Evolutionary conservation across 2,797 vertebrate species (phyloP).

Genomic region (Girardinus metallicus): DNA sequence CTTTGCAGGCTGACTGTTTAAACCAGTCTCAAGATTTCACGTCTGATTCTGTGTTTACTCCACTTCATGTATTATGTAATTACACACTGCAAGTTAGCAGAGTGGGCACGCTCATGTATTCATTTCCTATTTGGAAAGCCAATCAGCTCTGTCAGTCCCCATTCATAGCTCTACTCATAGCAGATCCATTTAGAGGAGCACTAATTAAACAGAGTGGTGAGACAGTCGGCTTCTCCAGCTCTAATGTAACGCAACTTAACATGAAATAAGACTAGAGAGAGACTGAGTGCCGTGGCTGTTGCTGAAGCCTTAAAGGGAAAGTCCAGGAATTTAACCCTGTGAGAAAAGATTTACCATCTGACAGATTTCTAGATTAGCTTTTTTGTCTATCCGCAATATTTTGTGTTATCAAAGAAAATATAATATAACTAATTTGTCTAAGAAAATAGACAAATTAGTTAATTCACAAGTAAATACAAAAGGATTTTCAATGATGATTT

Average conservation of each 20-base stretch:
- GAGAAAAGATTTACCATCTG: not conserved
- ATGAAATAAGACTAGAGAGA: not conserved
- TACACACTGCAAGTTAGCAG: conserved; percentile 30
- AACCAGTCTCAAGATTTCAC: conserved; percentile 9
- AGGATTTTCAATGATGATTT: too few relatives aligned
- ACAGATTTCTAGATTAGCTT: not conserved
- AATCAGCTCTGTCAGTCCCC: conserved; percentile 27
- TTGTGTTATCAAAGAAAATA: not conserved
- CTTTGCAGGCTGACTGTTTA: conserved; percentile 35
- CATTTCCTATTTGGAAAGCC: conserved; percentile 45
- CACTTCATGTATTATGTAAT: conserved; percentile 55
- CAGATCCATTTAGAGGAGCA: conserved; percentile 34
- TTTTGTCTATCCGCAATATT: not conserved
- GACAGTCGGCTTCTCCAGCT: conserved; percentile 18
- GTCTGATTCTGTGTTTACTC: conserved; percentile 50
- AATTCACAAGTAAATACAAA: not conserved
- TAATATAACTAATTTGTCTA: too few relatives aligned
- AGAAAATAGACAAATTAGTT: not conserved
- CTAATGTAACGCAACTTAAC: conserved; percentile 17
- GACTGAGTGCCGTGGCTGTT: not conserved
- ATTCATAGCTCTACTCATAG: conserved; percentile 60
- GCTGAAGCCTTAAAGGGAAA: not conserved
- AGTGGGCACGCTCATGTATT: conserved; percentile 43
- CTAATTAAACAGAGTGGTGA: conserved; percentile 35
- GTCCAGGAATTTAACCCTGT: not conserved